Percentiles rank a stretch among this genome's conserved stretches.
phyloP scores from a whole-genome alignment of 1,140 invertebrate species.

The Papilio xuthus region DNA sequence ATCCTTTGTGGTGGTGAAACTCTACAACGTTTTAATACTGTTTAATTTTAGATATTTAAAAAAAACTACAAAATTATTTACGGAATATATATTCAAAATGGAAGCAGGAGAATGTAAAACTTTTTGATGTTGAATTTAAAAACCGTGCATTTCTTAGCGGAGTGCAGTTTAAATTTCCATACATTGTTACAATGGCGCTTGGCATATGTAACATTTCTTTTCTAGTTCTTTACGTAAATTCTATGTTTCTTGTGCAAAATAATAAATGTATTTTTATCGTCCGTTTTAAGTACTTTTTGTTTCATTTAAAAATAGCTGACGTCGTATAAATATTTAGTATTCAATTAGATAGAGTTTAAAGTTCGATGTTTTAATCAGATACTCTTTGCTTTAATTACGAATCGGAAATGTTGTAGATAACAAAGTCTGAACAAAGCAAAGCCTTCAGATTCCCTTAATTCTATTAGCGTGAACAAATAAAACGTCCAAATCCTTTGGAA shows the following conservation, averaged over 20 bases:
- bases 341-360: not conserved
- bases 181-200: not conserved
- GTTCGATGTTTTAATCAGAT: not conserved
- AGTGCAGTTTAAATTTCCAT: constrained; percentile 13
- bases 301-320: not conserved
- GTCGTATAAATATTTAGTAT: not conserved
- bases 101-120: not conserved
- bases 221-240: not conserved
- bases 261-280: not conserved
- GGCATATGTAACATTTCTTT: not conserved
- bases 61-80: not conserved
- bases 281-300: not conserved
- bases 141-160: not conserved
- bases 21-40: too few relatives aligned
- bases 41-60: not conserved
- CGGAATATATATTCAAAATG: not conserved
- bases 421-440: constrained; percentile 14
- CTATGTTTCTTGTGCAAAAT: not conserved
- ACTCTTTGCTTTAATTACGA: not conserved
- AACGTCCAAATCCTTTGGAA: constrained; percentile 23
- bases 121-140: constrained; percentile 12
- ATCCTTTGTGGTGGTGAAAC: too few relatives aligned
- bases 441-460: constrained; percentile 6
- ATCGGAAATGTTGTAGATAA: constrained; percentile 3
- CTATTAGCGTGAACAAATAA: constrained; percentile 13